Evolutionary conservation across 2,113 vertebrate species (phyloP).

Genomic region (Camelus bactrianus): DNA sequence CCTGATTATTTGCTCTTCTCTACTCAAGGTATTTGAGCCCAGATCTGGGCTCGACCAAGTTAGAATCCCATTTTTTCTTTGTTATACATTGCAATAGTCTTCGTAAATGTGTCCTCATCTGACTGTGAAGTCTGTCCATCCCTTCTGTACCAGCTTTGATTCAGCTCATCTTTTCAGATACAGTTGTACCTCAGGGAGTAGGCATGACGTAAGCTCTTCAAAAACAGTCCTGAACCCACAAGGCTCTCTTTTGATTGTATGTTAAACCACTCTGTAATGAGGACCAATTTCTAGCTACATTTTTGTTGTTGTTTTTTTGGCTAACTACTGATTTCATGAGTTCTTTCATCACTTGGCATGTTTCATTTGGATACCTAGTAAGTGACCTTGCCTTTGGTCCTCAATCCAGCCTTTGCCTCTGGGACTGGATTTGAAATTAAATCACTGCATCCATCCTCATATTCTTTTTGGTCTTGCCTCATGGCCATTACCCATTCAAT

Average conservation of each 20-base stretch:
- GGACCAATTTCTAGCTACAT: not conserved
- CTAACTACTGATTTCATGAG: not conserved
- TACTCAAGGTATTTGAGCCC: not conserved
- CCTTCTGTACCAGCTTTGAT: not conserved
- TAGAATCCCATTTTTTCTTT: not conserved
- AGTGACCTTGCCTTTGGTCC: not conserved
- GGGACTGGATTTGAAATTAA: not conserved
- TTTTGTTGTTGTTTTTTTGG: not conserved
- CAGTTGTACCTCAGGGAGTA: not conserved
- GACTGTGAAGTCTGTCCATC: not conserved
- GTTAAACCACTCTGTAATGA: not conserved
- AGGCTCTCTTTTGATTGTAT: not conserved
- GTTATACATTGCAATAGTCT: not conserved
- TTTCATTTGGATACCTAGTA: not conserved
- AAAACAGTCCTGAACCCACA: not conserved
- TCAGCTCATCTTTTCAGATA: not conserved
- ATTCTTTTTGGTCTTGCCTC: not conserved
- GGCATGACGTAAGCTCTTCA: not conserved
- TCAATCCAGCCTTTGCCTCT: not conserved
- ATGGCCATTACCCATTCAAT: not conserved
- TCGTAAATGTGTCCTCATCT: not conserved
- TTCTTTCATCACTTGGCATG: not conserved
- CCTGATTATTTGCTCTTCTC: not conserved
- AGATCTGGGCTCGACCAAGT: not conserved
- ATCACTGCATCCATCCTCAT: not conserved